Percentiles rank a stretch among this genome's conserved stretches.
Conservation (phyloP, 2,113 vertebrate species). For the Hippocampus barbouri region DNA sequence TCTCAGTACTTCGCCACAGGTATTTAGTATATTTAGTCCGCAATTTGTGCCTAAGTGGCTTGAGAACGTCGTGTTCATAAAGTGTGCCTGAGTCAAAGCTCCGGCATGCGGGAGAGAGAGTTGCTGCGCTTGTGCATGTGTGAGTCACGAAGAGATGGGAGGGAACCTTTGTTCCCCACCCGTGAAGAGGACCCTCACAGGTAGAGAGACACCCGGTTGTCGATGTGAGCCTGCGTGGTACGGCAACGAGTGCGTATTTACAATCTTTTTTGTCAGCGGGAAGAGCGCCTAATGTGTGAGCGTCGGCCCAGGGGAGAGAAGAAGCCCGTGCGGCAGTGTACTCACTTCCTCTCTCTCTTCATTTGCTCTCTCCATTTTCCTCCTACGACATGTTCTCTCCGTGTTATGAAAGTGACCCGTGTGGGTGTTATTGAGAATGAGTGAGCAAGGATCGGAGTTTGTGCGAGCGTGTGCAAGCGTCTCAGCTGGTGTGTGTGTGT, state of each 20-base stretch:
- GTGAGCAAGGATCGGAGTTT: constrained; percentile 45
- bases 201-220: constrained; percentile 8
- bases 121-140: constrained; percentile 20
- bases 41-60: constrained; percentile 62
- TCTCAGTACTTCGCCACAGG: constrained; percentile 43
- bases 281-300: constrained; percentile 39
- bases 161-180: constrained; percentile 45
- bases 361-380: constrained; percentile 58
- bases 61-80: constrained; percentile 62
- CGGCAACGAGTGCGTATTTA: not conserved
- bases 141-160: constrained; percentile 45
- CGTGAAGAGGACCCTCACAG: constrained; percentile 52
- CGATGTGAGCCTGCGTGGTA: constrained; percentile 3
- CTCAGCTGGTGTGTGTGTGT: constrained; percentile 10
- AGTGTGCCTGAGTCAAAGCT: constrained; percentile 41
- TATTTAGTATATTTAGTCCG: constrained; percentile 63
- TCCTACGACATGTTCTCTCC: constrained; percentile 67
- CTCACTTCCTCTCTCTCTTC: constrained; percentile 54
- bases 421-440: constrained; percentile 73
- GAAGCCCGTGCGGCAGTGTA: constrained; percentile 57
- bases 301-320: constrained; percentile 45
- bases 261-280: constrained; percentile 26
- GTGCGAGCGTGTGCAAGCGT: constrained; percentile 29
- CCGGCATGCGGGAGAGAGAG: constrained; percentile 6
- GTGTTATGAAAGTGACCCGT: constrained; percentile 75